Base-by-base conservation (phyloP, 2,888 invertebrate genomes). In the Belgica antarctica region DNA sequence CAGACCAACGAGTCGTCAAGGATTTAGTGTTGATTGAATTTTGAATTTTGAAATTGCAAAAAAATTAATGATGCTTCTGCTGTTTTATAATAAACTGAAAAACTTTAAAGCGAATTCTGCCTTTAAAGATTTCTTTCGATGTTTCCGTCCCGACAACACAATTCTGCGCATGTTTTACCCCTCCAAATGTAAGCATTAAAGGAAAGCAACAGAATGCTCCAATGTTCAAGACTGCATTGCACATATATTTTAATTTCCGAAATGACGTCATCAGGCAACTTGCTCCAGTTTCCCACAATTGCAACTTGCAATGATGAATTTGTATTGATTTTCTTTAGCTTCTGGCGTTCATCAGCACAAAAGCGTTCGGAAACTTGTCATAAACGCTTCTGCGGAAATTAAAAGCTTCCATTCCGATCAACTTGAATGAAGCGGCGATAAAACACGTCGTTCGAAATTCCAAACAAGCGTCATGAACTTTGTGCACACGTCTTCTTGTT, bases 241-340 rank as follows among this genome's bases (percentile, higher is more conserved):
- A 52, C 52, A 52, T 19, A 22, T 19, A 52, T 52, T 52, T 22
- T 52, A 52, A 52, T 19, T 52, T 52, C n/a, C 17, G 5, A 5
- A 3, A 52, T 17, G 52, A n/a, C 52, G 46, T 15, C 52, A 52
- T 17, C 52, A 52, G 52, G 22, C 52, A 52, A 52, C 22, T 7
- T 52, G 52, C 52, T 52, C 52, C 52, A 52, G 52, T 7, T 41
- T 41, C 41, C 10, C 8, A 8, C 12, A 52, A 22, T 7, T n/a
- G n/a, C n/a, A n/a, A n/a, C n/a, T n/a, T n/a, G n/a, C 17, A 17
- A 52, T 52, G 52, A 52, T 52, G 7, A 52, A 52, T 8, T 31
- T 22, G 12, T 19, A 19, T 52, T 52, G 52, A 52, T 52, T 5
- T 12, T 8, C 34, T 5, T 52, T 52, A n/a, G n/a, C n/a, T 52